Evolutionary conservation across 92 coral and sea anemone species (phyloP), one percentile per base, ranked within the genome.

Genomic region (Zoanthus sansibaricus): DNA sequence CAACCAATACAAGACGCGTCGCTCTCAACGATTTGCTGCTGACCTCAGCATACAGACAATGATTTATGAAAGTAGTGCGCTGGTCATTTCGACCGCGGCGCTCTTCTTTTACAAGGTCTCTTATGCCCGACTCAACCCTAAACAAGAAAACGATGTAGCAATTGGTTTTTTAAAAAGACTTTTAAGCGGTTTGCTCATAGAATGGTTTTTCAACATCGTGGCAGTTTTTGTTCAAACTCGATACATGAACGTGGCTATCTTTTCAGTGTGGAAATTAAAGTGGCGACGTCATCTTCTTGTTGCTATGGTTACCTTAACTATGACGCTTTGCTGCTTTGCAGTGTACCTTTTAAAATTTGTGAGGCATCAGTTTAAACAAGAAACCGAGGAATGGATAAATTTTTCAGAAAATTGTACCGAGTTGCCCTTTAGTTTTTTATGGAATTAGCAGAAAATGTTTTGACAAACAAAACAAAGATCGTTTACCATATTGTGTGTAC

Each of bases 231-330:
- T 85, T 52, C 88, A 56, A 32, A 85, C 70, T 18, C 72, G 66
- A 47, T 74, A 20, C 18, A 42, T 51, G 49, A 21, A 74, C 47
- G 42, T 72, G 20, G 72, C 88, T 25, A 85, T 85, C 10, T 44
- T 64, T 2, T 33, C 56, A 10, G 88, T 85, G 62, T 85, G 88
- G 82, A 54, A 47, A 31, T 20, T 54, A 5, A 32, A 56, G 48
- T 85, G 88, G 82, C 72, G 74, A 74, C 71, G 70, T 18, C 88
- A 85, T 68, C 13, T 85, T 14, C 51, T 72, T 21, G 69, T 68
- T 74, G 52, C 20, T 51, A 51, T 55, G 20, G 8, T 85, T 2
- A 66, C 70, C 11, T 15, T 44, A 44, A 58, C 20, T n/a, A 37
- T 73, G 31, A 58, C 33, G 16, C 58, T 85, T 12, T 48, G 31